Evolutionary conservation across 2,888 invertebrate genomes (phyloP).

Genomic region (Drosophila ochracea): DNA sequence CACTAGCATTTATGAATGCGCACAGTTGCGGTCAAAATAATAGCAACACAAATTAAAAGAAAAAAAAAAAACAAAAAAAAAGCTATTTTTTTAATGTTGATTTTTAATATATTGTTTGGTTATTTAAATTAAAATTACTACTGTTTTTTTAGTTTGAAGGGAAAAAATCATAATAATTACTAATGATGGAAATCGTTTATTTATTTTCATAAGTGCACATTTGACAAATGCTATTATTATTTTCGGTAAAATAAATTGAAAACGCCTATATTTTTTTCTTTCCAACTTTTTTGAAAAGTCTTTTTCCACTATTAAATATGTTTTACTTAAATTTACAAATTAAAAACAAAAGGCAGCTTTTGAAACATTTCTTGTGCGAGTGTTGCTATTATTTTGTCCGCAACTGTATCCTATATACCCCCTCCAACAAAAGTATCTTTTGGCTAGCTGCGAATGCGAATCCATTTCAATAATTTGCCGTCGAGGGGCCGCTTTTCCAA

Average conservation of each 20-base stretch:
- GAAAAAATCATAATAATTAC: neutral
- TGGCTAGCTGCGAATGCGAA: constrained; percentile 51
- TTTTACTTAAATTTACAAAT: neutral
- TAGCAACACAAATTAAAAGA: neutral
- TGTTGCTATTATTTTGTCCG: neutral
- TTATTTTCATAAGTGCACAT: neutral
- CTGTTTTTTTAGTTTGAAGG: neutral
- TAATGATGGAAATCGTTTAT: neutral
- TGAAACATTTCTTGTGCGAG: neutral
- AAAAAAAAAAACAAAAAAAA: no score
- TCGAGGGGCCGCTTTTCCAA: constrained; percentile 62
- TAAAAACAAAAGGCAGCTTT: neutral
- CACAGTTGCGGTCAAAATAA: neutral
- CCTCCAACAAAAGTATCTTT: constrained; percentile 23
- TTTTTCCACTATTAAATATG: neutral
- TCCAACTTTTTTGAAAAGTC: neutral
- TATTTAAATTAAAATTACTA: neutral
- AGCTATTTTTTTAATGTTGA: neutral
- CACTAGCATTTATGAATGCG: constrained; percentile 37
- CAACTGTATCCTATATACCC: neutral
- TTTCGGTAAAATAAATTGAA: neutral
- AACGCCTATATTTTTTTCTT: neutral
- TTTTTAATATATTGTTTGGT: neutral
- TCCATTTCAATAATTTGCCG: constrained; percentile 78
- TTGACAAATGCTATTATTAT: neutral